Evolutionary conservation across 2,113 vertebrate species (phyloP), one percentile per base, ranked within the genome.

Genomic region (Globicephala melas): DNA sequence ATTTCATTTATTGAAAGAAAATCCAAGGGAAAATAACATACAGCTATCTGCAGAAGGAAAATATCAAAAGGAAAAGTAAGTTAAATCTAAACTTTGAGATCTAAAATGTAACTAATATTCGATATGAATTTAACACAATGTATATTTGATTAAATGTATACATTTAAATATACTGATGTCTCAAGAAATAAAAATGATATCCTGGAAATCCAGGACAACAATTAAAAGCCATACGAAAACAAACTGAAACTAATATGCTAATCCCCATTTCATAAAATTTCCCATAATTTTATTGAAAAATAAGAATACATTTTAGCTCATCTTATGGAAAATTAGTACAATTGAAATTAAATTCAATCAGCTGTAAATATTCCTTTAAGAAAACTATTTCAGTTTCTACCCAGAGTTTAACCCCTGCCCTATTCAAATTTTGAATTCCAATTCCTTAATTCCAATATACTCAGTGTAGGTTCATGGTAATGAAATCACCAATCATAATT

Each of bases 1-100:
- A 97, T 97, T 96, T 95, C 95, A 96, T 98, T 98, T 98, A 98
- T 98, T 98, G 96, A 97, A 97, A 98, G 96, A 97, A 97, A 95
- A 95, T 84, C 18, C 95, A 97, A 97, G 89, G 89, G 86, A 97
- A 98, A 97, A 97, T 97, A 95, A 97, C 94, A 98, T 79, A 98
- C 93, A 98, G 76, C 97, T 98, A 96, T 95, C 98, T 98, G 93
- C 96, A 95, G 63, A 97, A 95, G 53, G 50, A 94, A 98, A 96
- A 91, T 98, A 96, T 79, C 88, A 91, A 97, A 97, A 95, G 73
- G 67, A 81, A 97, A 97, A 94, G 96, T 79, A 95, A 93, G 74
- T 92, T 81, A 94, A 97, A 96, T 63, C 94, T 97, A 93, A 96
- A 96, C n/a, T 96, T 88, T 67, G 47, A 95, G 93, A 89, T 92